Evolutionary conservation across 2,113 vertebrate species (phyloP).

Genomic region (Tychaedon coryphoeus): DNA sequence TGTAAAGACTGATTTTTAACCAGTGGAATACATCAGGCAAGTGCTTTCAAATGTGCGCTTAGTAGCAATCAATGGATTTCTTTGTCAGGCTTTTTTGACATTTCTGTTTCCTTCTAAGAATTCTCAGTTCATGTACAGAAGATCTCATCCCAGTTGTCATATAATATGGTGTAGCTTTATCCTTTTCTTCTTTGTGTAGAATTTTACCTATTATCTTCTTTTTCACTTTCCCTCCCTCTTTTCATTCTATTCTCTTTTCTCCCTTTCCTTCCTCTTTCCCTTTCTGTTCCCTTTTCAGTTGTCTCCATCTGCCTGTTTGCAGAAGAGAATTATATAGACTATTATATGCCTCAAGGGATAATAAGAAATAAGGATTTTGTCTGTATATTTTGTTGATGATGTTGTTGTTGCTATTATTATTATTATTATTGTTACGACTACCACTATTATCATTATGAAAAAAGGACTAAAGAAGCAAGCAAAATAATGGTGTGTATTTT

Average conservation of each 20-base stretch:
- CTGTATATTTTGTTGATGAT: not conserved
- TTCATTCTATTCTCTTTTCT: not conserved
- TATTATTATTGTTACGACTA: not conserved
- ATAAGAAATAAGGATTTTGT: not conserved
- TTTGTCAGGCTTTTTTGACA: not conserved
- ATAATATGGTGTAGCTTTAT: not conserved
- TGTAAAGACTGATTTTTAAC: not conserved
- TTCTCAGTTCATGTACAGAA: not conserved
- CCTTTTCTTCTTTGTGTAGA: not conserved
- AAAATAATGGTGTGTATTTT: not conserved
- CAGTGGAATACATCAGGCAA: not conserved
- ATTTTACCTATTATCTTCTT: not conserved
- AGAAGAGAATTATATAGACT: not conserved
- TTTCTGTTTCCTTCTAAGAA: not conserved
- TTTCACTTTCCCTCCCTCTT: not conserved
- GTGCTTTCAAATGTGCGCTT: not conserved
- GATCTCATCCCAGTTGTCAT: not conserved
- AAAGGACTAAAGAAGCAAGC: not conserved
- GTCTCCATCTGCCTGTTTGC: not conserved
- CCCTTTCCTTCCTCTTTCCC: not conserved
- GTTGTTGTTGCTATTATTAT: not conserved
- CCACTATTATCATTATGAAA: not conserved
- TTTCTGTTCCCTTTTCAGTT: not conserved
- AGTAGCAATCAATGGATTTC: not conserved
- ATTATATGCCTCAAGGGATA: not conserved